Conservation (phyloP, 2,797 vertebrate species). For the Enteromius argenteus region DNA sequence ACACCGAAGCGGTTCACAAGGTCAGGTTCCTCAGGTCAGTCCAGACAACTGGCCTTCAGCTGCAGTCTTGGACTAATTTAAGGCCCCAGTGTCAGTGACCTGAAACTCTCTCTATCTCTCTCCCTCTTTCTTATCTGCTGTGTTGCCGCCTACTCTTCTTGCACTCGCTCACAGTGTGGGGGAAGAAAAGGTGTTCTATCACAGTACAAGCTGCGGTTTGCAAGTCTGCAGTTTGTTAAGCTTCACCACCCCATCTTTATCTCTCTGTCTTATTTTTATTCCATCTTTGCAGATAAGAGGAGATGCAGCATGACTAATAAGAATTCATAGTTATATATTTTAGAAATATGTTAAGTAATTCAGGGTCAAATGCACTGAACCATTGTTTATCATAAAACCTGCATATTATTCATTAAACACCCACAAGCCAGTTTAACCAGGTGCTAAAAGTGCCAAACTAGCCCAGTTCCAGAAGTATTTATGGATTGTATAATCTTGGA, state of each 20-base stretch:
- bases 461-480: neutral
- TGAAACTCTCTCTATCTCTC: slow-evolving; percentile 51
- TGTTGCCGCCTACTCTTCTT: slow-evolving; percentile 59
- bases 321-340: neutral
- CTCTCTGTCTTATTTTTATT: slow-evolving; percentile 26
- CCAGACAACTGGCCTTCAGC: slow-evolving; percentile 54
- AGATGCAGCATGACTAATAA: neutral
- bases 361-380: neutral
- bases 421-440: neutral
- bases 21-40: slow-evolving; percentile 37
- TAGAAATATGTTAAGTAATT: neutral
- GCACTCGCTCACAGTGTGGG: slow-evolving; percentile 56
- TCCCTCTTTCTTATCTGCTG: slow-evolving; percentile 52
- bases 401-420: neutral
- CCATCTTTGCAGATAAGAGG: neutral
- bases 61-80: slow-evolving; percentile 60
- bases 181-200: slow-evolving; percentile 60
- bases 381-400: neutral
- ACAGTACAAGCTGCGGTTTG: slow-evolving; percentile 59
- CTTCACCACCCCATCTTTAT: neutral
- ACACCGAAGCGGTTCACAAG: slow-evolving; percentile 50
- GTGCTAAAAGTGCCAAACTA: neutral
- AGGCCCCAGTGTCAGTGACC: slow-evolving; percentile 73
- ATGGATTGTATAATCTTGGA: neutral
- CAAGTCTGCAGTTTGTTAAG: slow-evolving; percentile 57